Evolutionary conservation across 2,113 vertebrate species (phyloP).

Genomic region (Noturus placidus): DNA sequence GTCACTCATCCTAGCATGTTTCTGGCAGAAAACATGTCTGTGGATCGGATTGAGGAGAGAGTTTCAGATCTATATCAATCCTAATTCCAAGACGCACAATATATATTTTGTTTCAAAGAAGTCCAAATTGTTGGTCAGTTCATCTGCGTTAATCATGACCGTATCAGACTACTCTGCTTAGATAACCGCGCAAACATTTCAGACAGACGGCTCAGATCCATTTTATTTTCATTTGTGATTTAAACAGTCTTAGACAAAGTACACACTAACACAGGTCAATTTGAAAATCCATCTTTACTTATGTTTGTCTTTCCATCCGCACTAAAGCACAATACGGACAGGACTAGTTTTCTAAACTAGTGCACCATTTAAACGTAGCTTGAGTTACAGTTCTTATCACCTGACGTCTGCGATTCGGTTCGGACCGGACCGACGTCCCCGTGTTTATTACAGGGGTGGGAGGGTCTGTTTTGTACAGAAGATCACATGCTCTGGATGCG

Average conservation of each 20-base stretch:
- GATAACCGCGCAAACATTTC: neutral
- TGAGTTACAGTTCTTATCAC: no score
- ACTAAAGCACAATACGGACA: neutral
- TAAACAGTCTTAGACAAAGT: no score
- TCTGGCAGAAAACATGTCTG: neutral
- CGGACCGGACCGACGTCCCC: no score
- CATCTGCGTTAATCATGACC: neutral
- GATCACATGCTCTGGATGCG: no score
- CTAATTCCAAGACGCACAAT: neutral
- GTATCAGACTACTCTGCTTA: conserved; percentile 21
- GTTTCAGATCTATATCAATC: neutral
- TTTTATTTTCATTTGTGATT: neutral
- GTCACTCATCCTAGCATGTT: neutral
- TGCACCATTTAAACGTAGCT: no score
- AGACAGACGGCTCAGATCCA: neutral
- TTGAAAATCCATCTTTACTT: neutral
- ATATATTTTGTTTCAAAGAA: neutral
- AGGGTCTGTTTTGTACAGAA: no score
- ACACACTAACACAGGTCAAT: neutral
- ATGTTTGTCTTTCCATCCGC: neutral
- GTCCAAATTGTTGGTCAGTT: neutral
- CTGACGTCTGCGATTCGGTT: no score
- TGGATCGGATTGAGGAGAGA: neutral
- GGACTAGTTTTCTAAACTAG: no score
- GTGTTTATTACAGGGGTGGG: no score